A percentile compares a stretch with the other conserved stretches of the same genome.
Evolutionary conservation across 2,797 vertebrate genomes (phyloP).

Genomic region (Gobionotothen gibberifrons): DNA sequence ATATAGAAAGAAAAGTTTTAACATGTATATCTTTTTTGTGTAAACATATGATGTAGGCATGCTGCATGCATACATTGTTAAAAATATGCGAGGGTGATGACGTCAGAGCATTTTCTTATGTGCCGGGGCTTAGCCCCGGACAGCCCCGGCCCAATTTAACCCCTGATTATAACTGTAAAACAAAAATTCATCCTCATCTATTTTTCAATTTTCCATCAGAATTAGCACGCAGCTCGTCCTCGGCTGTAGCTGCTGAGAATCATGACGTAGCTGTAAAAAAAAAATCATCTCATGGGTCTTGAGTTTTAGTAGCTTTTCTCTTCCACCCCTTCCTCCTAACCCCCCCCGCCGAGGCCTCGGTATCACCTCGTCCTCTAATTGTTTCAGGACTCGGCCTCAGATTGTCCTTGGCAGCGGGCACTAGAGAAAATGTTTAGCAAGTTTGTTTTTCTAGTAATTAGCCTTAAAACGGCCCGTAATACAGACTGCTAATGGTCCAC

Average conservation of each 20-base stretch:
- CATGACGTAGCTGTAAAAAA: background rate
- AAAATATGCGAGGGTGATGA: too few species aligned
- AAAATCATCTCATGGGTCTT: background rate
- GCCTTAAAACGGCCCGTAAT: constrained; percentile 65
- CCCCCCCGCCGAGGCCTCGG: constrained; percentile 68
- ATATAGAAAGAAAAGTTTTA: too few species aligned
- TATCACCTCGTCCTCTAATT: constrained; percentile 70
- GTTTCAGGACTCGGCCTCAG: constrained; percentile 66
- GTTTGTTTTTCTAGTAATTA: constrained; percentile 82
- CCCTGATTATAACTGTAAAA: too few species aligned
- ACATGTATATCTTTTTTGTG: too few species aligned
- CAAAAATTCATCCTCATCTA: too few species aligned
- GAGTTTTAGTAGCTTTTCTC: constrained; percentile 41
- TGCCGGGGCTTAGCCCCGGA: too few species aligned
- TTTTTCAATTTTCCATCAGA: background rate
- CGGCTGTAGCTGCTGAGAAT: constrained; percentile 15
- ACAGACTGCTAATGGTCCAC: constrained; percentile 71
- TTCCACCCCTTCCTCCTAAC: background rate
- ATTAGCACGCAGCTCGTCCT: background rate
- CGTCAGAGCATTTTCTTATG: too few species aligned
- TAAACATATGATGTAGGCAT: too few species aligned
- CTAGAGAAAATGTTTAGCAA: constrained; percentile 65
- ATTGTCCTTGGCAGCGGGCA: constrained; percentile 68
- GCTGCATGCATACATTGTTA: too few species aligned
- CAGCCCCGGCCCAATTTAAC: too few species aligned